A percentile compares a stretch with the other conserved stretches of the same genome.
Evolutionary conservation across 1,140 invertebrate genomes (phyloP).

Genomic region (Hirudo medicinalis): DNA sequence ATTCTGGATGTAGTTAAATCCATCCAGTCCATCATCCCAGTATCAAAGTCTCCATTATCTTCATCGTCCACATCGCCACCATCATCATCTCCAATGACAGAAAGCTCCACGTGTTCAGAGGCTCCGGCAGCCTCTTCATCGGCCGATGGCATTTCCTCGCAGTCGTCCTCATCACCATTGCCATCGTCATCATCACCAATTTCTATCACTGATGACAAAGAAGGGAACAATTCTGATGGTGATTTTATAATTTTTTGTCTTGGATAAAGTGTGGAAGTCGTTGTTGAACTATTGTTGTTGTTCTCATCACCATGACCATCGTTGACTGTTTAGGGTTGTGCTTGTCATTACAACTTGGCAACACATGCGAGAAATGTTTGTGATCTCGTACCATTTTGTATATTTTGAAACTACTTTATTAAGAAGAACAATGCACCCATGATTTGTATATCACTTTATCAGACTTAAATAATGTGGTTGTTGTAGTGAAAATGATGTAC

Average conservation of each 20-base stretch:
- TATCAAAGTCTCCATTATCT: constrained; percentile 26
- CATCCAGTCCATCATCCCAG: constrained; percentile 34
- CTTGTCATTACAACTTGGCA: too few species aligned
- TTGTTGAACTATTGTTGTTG: neutral
- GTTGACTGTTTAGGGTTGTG: neutral
- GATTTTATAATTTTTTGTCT: neutral
- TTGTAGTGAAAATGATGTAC: constrained; percentile 26
- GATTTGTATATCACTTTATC: too few species aligned
- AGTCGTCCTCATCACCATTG: neutral
- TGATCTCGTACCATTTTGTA: too few species aligned
- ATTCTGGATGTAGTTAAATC: constrained; percentile 60
- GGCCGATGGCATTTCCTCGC: neutral
- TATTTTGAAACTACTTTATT: too few species aligned
- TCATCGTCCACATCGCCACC: neutral
- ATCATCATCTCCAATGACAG: too few species aligned
- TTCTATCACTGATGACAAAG: neutral
- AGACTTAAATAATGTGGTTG: neutral
- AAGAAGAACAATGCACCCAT: too few species aligned
- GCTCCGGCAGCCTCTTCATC: too few species aligned
- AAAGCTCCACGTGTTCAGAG: too few species aligned
- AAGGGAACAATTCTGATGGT: neutral
- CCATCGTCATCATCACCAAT: constrained; percentile 36
- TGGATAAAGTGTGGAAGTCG: neutral
- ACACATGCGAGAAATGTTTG: too few species aligned
- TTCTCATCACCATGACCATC: neutral